Evolutionary conservation across 2,888 invertebrate species (phyloP).

Genomic region (Polylopha cassiicola): DNA sequence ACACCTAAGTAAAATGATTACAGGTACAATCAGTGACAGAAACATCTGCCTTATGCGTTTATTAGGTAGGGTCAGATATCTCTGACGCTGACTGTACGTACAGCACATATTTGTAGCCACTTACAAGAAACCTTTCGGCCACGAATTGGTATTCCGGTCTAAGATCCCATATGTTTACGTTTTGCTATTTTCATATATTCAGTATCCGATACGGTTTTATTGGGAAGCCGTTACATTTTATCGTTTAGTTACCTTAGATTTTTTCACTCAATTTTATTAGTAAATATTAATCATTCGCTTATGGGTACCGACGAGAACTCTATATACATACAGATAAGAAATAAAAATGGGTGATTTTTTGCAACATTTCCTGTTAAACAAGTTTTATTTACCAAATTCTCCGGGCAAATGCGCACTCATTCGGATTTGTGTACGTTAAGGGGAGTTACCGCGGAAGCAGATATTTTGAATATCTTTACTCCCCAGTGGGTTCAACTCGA

Average conservation of each 20-base stretch:
- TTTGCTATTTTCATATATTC: slow-evolving; percentile 23
- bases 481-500: slow-evolving; percentile 5
- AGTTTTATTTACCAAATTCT: too few relatives aligned
- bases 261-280: slow-evolving; percentile 6
- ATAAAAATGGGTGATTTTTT: too few relatives aligned
- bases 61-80: too few relatives aligned
- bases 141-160: slow-evolving; percentile 50
- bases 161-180: slow-evolving; percentile 32
- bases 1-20: too few relatives aligned
- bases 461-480: slow-evolving; percentile 10
- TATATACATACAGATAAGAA: too few relatives aligned
- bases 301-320: too few relatives aligned
- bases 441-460: neutral
- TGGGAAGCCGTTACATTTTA: slow-evolving; percentile 12
- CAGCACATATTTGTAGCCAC: slow-evolving; percentile 34
- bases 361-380: too few relatives aligned
- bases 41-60: too few relatives aligned
- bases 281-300: too few relatives aligned
- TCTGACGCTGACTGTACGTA: too few relatives aligned
- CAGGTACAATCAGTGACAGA: too few relatives aligned
- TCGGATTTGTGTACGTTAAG: slow-evolving; percentile 1
- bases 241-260: slow-evolving; percentile 2
- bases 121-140: slow-evolving; percentile 24
- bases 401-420: too few relatives aligned
- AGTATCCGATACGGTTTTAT: slow-evolving; percentile 17